Evolutionary conservation across 2,888 invertebrate genomes (phyloP).

Genomic region (Pristionchus fissidentatus): DNA sequence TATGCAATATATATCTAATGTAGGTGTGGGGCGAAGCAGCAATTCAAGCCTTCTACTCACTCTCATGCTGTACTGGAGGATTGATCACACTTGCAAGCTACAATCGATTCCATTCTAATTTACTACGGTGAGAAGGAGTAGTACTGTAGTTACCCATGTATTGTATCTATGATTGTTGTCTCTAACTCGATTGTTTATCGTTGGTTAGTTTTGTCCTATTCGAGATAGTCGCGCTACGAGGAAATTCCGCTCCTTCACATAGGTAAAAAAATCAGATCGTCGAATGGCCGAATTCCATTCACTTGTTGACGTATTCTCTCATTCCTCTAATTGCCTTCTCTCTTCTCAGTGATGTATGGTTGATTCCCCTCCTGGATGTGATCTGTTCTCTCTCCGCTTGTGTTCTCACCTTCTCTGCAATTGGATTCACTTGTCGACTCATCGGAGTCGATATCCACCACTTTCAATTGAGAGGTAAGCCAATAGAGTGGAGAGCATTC

Average conservation of each 20-base stretch:
- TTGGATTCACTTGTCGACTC: constrained; percentile 87
- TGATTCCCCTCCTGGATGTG: constrained; percentile 86
- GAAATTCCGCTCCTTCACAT: background rate
- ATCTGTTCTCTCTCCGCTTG: constrained; percentile 87
- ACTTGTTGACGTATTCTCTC: background rate
- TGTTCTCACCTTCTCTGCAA: constrained; percentile 86
- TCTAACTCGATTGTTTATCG: background rate
- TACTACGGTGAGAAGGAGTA: constrained; percentile 85
- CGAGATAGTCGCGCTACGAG: background rate
- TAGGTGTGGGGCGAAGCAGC: constrained; percentile 88
- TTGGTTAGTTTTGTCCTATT: background rate
- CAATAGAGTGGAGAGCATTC: background rate
- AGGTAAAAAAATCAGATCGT: no score
- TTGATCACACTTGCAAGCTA: constrained; percentile 88
- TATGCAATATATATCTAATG: background rate
- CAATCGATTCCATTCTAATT: constrained; percentile 88
- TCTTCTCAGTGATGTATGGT: constrained; percentile 82
- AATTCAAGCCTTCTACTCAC: constrained; percentile 89
- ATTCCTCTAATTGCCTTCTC: background rate
- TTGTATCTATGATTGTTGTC: no score
- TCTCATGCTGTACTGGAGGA: constrained; percentile 90
- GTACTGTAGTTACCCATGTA: constrained; percentile 56
- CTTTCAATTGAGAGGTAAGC: constrained; percentile 72
- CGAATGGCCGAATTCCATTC: no score
- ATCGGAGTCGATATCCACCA: constrained; percentile 80